Conservation (phyloP, 2,797 vertebrate genomes). For the Heteromormyrus szaboi region DNA sequence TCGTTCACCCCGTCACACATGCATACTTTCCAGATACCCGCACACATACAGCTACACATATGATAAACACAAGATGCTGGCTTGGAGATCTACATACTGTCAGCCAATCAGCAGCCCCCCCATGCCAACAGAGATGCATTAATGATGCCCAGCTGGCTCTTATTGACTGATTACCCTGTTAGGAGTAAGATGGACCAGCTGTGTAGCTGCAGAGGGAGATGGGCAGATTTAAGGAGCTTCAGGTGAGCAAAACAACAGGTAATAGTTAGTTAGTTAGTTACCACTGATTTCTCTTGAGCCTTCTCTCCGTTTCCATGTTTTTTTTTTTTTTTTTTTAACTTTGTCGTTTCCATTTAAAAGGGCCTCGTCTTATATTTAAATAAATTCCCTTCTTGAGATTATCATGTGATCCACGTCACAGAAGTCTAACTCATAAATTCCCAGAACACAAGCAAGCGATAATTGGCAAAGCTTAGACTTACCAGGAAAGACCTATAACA, state of each 20-base stretch:
- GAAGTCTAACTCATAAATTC: neutral
- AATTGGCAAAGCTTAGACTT: neutral
- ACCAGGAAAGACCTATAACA: neutral
- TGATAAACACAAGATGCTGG: neutral
- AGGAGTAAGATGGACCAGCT: neutral
- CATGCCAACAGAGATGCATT: neutral
- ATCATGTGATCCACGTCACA: neutral
- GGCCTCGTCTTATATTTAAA: neutral
- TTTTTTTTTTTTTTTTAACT: neutral
- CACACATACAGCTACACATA: neutral
- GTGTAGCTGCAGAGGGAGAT: neutral
- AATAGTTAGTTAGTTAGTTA: neutral
- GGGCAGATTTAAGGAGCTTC: neutral
- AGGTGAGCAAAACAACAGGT: neutral
- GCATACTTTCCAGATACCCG: neutral
- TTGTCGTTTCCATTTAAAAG: neutral
- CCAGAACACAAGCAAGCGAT: neutral
- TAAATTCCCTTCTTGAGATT: neutral
- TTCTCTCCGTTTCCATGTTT: neutral
- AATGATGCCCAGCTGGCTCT: neutral
- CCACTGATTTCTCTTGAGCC: neutral
- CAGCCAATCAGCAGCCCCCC: neutral
- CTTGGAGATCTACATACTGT: neutral
- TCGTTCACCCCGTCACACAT: neutral
- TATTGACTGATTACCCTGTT: neutral